phyloP scores from a whole-genome alignment of 2,888 invertebrate species.

The Diadegma fenestrale region DNA sequence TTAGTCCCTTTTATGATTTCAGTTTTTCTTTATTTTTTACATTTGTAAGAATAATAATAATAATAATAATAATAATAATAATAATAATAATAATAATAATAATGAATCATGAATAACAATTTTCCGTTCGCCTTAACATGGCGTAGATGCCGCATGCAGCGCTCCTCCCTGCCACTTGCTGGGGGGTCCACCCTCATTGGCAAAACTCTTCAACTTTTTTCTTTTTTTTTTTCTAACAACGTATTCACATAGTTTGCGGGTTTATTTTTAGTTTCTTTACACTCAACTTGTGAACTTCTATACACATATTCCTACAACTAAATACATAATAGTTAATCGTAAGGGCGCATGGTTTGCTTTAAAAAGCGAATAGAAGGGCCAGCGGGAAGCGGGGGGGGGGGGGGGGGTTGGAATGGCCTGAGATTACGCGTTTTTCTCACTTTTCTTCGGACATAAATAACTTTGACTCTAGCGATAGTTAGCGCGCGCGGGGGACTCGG shows the following conservation, averaged over 20 bases:
- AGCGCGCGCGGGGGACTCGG: constrained; percentile 44
- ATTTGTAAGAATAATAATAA: constrained; percentile 38
- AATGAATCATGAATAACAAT: constrained; percentile 71
- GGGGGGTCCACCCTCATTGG: constrained; percentile 75
- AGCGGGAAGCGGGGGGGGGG: not conserved
- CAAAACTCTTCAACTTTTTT: constrained; percentile 61
- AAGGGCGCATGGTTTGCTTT: constrained; percentile 52
- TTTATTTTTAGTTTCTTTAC: constrained; percentile 61
- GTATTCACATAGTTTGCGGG: constrained; percentile 70
- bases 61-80: constrained; percentile 64
- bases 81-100: constrained; percentile 63
- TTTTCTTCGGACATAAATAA: constrained; percentile 48
- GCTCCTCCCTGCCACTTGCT: constrained; percentile 65
- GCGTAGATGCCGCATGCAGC: constrained; percentile 70
- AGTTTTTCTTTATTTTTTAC: constrained; percentile 66
- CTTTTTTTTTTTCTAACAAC: constrained; percentile 65
- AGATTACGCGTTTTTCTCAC: constrained; percentile 30
- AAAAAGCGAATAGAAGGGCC: constrained; percentile 22
- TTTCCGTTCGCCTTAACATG: constrained; percentile 68
- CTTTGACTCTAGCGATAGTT: not conserved
- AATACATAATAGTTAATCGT: constrained; percentile 71
- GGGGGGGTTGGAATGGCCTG: constrained; percentile 13
- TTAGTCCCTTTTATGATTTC: constrained; percentile 25
- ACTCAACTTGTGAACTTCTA: constrained; percentile 70
- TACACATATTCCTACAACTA: constrained; percentile 72